Evolutionary conservation across 2,888 invertebrate genomes (phyloP), one percentile per base, ranked within the genome.

Genomic region (Strigamia maritima): DNA sequence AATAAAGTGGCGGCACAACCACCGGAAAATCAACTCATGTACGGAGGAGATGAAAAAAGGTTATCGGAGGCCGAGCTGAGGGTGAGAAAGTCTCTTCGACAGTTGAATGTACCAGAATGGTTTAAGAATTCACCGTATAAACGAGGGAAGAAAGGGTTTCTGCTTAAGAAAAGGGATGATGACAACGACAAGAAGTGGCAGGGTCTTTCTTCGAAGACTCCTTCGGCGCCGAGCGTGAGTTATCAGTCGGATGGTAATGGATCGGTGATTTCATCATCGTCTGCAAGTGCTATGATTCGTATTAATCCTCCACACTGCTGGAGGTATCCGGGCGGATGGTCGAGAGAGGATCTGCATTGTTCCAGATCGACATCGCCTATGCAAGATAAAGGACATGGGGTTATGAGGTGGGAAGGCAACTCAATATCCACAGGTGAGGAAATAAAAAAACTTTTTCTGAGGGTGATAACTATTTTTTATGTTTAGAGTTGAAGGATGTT

Each of bases 101-200:
- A 95, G 85, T 91, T 97, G 83, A 94, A 95, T 88, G 92, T 97
- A 82, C 97, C 97, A 81, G 95, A 97, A 86, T 97, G 97, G 97
- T 97, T 92, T 88, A 92, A 91, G 86, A 92, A 91, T 85, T 91
- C 91, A 76, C 90, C 91, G 82, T 90, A 92, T 78, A 83, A 79
- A 19, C 81, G 65, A 78, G 80, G 14, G 49, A 81, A 54, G 49
- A 81, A 54, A 80, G 79, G 75, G 0, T 78, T 79, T 22, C 19
- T 44, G 12, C 77, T 77, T 3, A 8, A 14, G 26, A 40, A 70
- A 19, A 79, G 35, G 60, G 35, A 79, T 8, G 4, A 8, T 2
- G 31, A 54, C 2, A 22, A 26, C 8, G 22, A 54, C 10, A 75
- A 74, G 10, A 49, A 31, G 28, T 75, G 44, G 49, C 75, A 60